Conservation (phyloP, 1,140 invertebrate species). For the Drosophila triauraria region DNA sequence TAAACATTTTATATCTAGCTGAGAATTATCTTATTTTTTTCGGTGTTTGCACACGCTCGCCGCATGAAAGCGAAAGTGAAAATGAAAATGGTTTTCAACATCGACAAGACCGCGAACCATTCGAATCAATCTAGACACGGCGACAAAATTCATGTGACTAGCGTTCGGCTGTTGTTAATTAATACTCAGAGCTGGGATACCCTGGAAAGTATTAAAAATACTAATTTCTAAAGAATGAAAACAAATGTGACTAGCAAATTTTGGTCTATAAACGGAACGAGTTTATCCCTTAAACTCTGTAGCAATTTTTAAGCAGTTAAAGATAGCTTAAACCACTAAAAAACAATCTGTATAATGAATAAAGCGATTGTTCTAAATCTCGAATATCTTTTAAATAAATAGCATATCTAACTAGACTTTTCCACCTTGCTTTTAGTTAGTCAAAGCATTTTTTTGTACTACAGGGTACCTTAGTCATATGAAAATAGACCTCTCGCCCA, state of each 20-base stretch:
- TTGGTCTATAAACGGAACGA: too few relatives aligned
- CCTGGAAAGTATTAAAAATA: background rate
- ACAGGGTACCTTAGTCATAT: slow-evolving; percentile 48
- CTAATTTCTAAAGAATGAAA: background rate
- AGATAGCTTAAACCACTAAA: too few relatives aligned
- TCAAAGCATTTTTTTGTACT: background rate
- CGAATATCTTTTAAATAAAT: background rate
- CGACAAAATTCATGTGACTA: slow-evolving; percentile 80
- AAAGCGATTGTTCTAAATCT: too few relatives aligned
- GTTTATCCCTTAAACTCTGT: too few relatives aligned
- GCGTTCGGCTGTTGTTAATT: background rate
- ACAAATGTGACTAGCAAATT: background rate
- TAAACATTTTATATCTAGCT: background rate
- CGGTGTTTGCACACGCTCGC: slow-evolving; percentile 26
- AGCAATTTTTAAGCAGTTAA: background rate
- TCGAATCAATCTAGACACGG: slow-evolving; percentile 77
- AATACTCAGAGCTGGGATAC: slow-evolving; percentile 18
- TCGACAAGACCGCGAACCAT: slow-evolving; percentile 54
- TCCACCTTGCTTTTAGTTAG: background rate
- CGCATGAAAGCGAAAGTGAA: slow-evolving; percentile 38
- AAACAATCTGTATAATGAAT: too few relatives aligned
- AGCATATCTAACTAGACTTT: too few relatives aligned
- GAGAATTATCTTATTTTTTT: background rate
- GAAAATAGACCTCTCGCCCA: slow-evolving; percentile 50
- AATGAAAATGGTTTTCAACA: slow-evolving; percentile 55